Evolutionary conservation across 2,888 invertebrate species (phyloP).

Genomic region (Drosophila quinaria): DNA sequence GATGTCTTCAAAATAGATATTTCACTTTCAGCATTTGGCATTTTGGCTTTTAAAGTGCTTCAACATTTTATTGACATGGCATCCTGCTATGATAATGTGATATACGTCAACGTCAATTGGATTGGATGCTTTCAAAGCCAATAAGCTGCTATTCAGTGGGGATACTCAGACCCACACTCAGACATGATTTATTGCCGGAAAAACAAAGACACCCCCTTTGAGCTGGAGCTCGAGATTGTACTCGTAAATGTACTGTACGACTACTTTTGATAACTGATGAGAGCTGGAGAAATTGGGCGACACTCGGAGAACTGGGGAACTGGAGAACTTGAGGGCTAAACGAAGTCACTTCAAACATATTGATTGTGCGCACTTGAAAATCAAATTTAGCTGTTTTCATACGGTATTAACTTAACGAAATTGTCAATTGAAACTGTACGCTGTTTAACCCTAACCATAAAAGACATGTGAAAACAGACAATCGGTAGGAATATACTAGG

Average conservation of each 20-base stretch:
- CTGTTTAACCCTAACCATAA: not conserved
- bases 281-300: conserved; percentile 36
- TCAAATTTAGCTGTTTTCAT: conserved; percentile 32
- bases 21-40: conserved; percentile 15
- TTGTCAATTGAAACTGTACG: conserved; percentile 18
- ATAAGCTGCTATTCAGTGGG: conserved; percentile 75
- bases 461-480: conserved; percentile 11
- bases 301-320: not conserved
- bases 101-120: conserved; percentile 81
- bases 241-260: conserved; percentile 61
- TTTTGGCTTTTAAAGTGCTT: conserved; percentile 62
- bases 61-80: conserved; percentile 72
- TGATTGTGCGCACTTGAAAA: conserved; percentile 36
- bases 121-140: conserved; percentile 77
- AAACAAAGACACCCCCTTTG: conserved; percentile 70
- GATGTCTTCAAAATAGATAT: conserved; percentile 24
- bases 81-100: conserved; percentile 78
- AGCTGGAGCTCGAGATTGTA: conserved; percentile 45
- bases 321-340: conserved; percentile 33
- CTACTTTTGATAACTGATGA: conserved; percentile 32
- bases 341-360: conserved; percentile 47
- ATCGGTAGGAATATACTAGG: not conserved
- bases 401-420: conserved; percentile 18
- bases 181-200: conserved; percentile 73
- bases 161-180: conserved; percentile 56